Evolutionary conservation across 1,140 invertebrate genomes (phyloP), one percentile per base, ranked within the genome.

Genomic region (Papilio helenus): DNA sequence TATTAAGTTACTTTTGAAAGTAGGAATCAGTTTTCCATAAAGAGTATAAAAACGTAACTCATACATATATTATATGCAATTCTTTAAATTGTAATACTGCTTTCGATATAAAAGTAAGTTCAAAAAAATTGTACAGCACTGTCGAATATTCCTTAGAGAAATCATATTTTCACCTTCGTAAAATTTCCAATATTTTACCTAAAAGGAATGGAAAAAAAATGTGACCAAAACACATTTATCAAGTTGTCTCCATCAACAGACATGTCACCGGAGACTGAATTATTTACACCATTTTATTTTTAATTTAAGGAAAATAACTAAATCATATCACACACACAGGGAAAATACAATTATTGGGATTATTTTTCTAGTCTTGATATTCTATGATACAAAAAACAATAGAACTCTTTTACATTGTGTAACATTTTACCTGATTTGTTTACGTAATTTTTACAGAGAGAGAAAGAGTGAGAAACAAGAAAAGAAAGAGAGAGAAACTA

Each of bases 101-200:
- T 34, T 68, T 68, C 26, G 14, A 7, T 0, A 68, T 29, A 29
- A 68, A 68, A 68, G 23, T 68, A 29, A 68, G 12, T 68, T 68
- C 0, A 68, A 68, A 65, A 68, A 68, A 23, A n/a, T 26, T 26
- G 23, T 65, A 68, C 61, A 68, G 61, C 61, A 68, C 14, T 34
- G 26, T 68, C 61, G 61, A 26, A 34, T 61, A 61, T 68, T 68
- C 61, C 61, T 68, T 29, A 68, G 61, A 68, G 61, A 29, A 68
- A 68, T 68, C 26, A 68, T 68, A 68, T 34, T 68, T 68, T 68
- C 61, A 68, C 14, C 61, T 68, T 16, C 61, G 23, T 29, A 29
- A 68, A 68, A 68, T 29, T 68, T 68, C 61, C 61, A 68, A 68
- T 68, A 68, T 68, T 68, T 68, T 68, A 68, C 61, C 26, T 68